A percentile compares a stretch with the other conserved stretches of the same genome.
Conservation (phyloP, 2,888 invertebrate species). For the Prostheceraeus crozeri region DNA sequence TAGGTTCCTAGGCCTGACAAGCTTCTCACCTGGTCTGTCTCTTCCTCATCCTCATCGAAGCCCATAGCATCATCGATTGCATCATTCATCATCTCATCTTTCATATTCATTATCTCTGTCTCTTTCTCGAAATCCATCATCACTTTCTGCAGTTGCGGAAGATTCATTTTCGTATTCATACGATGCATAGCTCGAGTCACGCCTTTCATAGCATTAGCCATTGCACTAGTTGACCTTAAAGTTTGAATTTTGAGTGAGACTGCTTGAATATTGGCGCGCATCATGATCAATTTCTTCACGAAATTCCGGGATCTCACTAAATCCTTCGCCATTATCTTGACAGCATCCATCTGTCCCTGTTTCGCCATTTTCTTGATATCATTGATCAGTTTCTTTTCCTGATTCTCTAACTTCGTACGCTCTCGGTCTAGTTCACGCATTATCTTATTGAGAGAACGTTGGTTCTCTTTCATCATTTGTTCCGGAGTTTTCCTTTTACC, state of each 20-base stretch:
- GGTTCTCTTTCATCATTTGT: slow-evolving; percentile 95
- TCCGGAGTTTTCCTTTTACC: slow-evolving; percentile 91
- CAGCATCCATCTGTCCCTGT: slow-evolving; percentile 98
- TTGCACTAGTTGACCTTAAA: slow-evolving; percentile 90
- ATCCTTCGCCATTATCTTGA: slow-evolving; percentile 99
- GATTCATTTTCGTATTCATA: slow-evolving; percentile 87
- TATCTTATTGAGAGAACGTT: slow-evolving; percentile 90
- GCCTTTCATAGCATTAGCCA: slow-evolving; percentile 98
- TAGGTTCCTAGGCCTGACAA: too few relatives aligned
- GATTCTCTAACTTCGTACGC: slow-evolving; percentile 83
- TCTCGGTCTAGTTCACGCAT: slow-evolving; percentile 94
- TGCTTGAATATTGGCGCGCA: slow-evolving; percentile 95
- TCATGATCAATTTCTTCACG: slow-evolving; percentile 94
- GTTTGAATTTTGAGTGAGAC: slow-evolving; percentile 88
- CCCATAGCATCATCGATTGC: slow-evolving; percentile 99
- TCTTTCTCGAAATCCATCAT: slow-evolving; percentile 92
- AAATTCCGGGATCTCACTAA: slow-evolving; percentile 86
- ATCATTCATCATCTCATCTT: slow-evolving; percentile 99
- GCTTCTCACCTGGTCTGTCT: slow-evolving; percentile 58
- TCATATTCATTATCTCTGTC: slow-evolving; percentile 99
- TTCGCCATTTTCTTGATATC: slow-evolving; percentile 99
- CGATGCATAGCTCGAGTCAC: slow-evolving; percentile 95
- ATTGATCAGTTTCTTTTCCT: slow-evolving; percentile 93
- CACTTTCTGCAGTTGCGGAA: slow-evolving; percentile 97
- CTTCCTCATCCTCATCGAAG: slow-evolving; percentile 93